Evolutionary conservation across 1,140 invertebrate genomes (phyloP), one percentile per base, ranked within the genome.

Genomic region (Triops longicaudatus): DNA sequence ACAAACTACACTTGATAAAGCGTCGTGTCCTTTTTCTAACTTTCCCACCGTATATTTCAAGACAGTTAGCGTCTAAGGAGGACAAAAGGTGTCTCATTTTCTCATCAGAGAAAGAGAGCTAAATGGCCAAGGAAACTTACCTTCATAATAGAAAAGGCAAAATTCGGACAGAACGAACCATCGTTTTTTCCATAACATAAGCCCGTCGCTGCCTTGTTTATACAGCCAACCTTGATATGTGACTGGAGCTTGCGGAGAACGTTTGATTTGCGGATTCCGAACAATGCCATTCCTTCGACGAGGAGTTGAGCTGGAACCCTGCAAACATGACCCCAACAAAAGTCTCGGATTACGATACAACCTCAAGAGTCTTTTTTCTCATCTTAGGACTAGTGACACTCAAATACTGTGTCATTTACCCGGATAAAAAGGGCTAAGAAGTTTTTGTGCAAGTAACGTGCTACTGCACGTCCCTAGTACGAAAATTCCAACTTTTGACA

Each of bases 101-200:
- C 31, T 37, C 31, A 37, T 4, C 31, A 37, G 7, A 37, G 31
- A 37, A 37, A 37, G 31, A 37, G 31, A 7, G 31, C 31, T 7
- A 37, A 37, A 9, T 4, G 9, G 37, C 14, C 26, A 14, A 28
- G 22, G 78, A 78, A n/a, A 86, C 86, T 87, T 84, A 95, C 93
- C 93, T 89, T 97, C 97, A 84, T 97, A 97, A 83, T 96, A 96
- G 86, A 96, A 97, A 73, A 97, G 88, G 83, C 94, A 96, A 84
- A 95, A 97, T 83, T 97, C 94, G 6, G 93, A 92, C 27, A 97
- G 85, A 28, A 97, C 95, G 86, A 96, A 97, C 95, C 95, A 98
- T 50, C 95, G 87, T 83, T 94, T 95, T 83, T 96, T 93, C 95
- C 95, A 98, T 26, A 95, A 88, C 88, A 95, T 97, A 3, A 97